These are phyloP conservation scores for Lophotriccus pileatus DNA, from an alignment of 2,797 vertebrate species.

Conservation along the genomic window DNA sequence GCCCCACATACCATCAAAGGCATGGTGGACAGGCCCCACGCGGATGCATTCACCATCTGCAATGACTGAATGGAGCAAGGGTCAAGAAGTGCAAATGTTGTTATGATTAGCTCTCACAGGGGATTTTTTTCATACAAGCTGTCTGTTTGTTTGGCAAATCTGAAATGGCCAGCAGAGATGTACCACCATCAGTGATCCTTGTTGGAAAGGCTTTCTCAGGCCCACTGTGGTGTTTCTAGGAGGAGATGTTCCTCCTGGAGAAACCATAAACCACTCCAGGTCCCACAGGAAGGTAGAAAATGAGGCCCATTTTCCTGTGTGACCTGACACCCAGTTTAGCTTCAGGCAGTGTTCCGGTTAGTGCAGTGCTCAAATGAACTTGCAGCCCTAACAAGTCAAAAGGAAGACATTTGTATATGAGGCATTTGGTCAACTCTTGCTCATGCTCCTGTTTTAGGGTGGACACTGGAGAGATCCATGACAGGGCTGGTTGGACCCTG, in stretches of 20 bases:
- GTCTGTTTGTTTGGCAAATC: neutral
- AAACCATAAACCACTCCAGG: neutral
- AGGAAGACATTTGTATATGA: neutral
- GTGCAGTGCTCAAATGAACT: neutral
- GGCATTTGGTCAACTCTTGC: neutral
- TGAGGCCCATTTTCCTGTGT: neutral
- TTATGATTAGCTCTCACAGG: constrained; percentile 18
- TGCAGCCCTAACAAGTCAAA: neutral
- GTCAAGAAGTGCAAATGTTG: neutral
- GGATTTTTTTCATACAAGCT: constrained; percentile 1
- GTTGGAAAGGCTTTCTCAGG: neutral
- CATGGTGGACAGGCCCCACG: neutral
- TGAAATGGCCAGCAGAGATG: neutral
- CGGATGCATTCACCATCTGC: rapidly evolving
- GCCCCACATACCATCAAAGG: neutral
- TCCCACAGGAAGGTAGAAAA: neutral
- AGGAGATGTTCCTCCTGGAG: neutral
- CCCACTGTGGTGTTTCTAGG: neutral
- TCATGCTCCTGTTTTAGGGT: neutral
- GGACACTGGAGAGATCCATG: neutral
- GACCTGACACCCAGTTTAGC: neutral
- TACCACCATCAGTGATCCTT: neutral
- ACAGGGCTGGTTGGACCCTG: neutral
- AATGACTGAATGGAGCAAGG: neutral
- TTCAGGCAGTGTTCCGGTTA: neutral